A percentile compares a stretch with the other conserved stretches of the same genome.
phyloP scores from a whole-genome alignment of 2,113 vertebrate genomes.

The Tetrao urogallus region DNA sequence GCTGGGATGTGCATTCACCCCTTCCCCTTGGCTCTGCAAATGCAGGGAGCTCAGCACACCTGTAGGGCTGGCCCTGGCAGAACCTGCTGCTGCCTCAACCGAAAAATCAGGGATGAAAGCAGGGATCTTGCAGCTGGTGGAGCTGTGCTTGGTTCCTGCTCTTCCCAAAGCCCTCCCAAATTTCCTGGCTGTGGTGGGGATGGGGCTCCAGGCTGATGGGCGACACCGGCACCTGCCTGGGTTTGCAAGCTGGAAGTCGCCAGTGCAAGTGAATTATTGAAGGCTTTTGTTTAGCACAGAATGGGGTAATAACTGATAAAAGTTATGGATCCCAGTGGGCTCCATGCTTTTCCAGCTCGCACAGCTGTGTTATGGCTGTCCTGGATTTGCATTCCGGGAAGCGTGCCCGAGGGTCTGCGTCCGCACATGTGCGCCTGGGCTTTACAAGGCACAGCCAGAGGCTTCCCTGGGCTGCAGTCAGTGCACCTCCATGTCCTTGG shows the following conservation, averaged over 20 bases:
- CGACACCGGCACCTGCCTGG: neutral
- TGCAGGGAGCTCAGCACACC: neutral
- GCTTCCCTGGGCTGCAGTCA: conserved; percentile 64
- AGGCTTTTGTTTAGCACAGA: conserved; percentile 68
- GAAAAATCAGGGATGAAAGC: neutral
- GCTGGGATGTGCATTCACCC: too few species aligned
- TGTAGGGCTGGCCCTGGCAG: neutral
- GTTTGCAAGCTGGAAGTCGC: conserved; percentile 14
- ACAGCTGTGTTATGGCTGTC: conserved; percentile 74
- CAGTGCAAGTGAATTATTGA: conserved; percentile 55
- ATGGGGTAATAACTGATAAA: conserved; percentile 71
- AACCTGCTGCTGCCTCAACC: neutral
- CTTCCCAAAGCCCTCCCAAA: neutral
- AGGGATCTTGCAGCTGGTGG: fast-evolving
- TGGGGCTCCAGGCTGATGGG: neutral
- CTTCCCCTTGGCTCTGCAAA: neutral
- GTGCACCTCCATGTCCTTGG: conserved; percentile 71
- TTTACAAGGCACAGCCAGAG: conserved; percentile 64
- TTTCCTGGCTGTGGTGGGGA: fast-evolving
- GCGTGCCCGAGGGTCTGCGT: conserved; percentile 52
- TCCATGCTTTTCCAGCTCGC: conserved; percentile 63
- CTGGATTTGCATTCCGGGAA: conserved; percentile 74
- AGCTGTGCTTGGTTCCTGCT: neutral
- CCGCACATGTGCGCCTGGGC: conserved; percentile 58
- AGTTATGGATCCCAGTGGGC: conserved; percentile 70